Percentiles rank a stretch among this genome's conserved stretches.
Evolutionary conservation across 2,888 invertebrate genomes (phyloP).

Genomic region (Coecobrya sp.): DNA sequence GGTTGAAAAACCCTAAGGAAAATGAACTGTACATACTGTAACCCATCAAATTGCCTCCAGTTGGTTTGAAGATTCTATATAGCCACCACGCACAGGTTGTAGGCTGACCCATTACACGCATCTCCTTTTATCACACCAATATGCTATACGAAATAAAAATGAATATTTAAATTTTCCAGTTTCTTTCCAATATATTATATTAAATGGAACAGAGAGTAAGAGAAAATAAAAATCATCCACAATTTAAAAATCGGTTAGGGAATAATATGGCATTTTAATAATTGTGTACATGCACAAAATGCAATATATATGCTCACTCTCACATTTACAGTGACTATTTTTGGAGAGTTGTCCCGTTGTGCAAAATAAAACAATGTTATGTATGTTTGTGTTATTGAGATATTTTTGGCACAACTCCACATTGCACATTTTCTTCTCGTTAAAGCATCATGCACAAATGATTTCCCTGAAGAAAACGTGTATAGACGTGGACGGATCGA

Average conservation of each 20-base stretch:
- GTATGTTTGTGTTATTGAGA: background rate
- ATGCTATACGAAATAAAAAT: background rate
- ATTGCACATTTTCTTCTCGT: conserved; percentile 27
- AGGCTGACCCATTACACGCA: background rate
- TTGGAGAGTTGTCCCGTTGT: no score
- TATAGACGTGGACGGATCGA: conserved; percentile 32
- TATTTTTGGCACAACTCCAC: conserved; percentile 48
- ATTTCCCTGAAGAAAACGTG: background rate
- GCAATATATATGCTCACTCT: no score
- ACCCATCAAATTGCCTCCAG: conserved; percentile 27
- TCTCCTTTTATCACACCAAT: background rate
- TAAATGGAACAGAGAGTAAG: background rate
- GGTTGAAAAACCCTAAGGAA: background rate
- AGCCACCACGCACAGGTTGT: no score
- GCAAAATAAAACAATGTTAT: no score
- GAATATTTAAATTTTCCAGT: background rate
- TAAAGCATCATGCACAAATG: conserved; percentile 15
- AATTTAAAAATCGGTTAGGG: no score
- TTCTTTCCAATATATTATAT: background rate
- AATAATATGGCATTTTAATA: background rate
- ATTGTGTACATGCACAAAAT: background rate
- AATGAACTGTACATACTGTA: background rate
- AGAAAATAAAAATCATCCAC: background rate
- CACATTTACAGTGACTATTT: no score
- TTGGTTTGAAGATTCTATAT: conserved; percentile 16